Evolutionary conservation across 2,113 vertebrate species (phyloP), one percentile per base, ranked within the genome.

Genomic region (Indicator indicator): DNA sequence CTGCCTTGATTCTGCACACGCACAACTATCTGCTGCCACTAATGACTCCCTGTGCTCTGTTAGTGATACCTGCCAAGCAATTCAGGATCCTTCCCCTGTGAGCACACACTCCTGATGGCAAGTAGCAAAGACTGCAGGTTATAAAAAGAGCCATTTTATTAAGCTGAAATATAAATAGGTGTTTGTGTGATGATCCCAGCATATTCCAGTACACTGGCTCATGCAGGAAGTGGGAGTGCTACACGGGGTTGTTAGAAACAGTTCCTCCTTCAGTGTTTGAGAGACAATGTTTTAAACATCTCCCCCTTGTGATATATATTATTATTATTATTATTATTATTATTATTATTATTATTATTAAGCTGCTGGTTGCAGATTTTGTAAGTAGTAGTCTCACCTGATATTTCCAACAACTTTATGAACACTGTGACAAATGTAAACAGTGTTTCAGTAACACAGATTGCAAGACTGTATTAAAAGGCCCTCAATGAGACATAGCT

Each of bases 1-100:
- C 64, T 78, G 86, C 63, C 67, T 82, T 32, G 80, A 58, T 76
- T 86, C 86, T 91, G 88, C 73, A 75, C 62, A 12, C 81, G 86
- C 86, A 36, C 67, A 79, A 11, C 69, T 72, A 60, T 44, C 72
- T 78, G 62, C 91, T 81, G 69, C 69, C 42, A 4, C 79, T 93
- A 83, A 64, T 88, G 75, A 83, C 72, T 93, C 93, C 94, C 62
- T 72, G 76, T 46, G 72, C 91, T 96, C 59, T 54, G 72, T 78
- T 86, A 91, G 91, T 2, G 2, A 75, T 81, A 69, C 70, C 76
- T 68, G 70, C 69, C 79, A 86, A 42, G 73, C 50, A 78, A 94
- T 91, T 88, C 26, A 52, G 90, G 80, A 86, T 78, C 88, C 58
- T 91, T 94, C 80, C 83, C 59, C 62, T 69, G 50, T 2, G 6